These are phyloP conservation scores for Dynastes grantii DNA, from an alignment of 2,888 invertebrate species.

Conservation along the genomic window DNA sequence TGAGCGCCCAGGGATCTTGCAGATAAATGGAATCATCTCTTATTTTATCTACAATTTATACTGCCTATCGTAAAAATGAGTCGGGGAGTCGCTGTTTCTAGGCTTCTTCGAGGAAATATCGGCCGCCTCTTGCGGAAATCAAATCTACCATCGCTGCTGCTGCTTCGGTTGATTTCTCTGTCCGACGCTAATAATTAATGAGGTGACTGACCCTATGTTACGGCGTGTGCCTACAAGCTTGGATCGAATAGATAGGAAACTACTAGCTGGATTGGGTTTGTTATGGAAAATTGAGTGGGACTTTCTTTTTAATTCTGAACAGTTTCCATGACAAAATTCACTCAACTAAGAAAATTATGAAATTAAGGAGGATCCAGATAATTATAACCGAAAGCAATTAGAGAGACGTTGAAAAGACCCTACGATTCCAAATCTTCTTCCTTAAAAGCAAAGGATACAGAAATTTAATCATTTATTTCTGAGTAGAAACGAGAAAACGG, in stretches of 20 bases:
- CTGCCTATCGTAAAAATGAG: constrained; percentile 50
- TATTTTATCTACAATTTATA: constrained; percentile 62
- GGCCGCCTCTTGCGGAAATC: constrained; percentile 3
- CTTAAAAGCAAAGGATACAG: too few species aligned
- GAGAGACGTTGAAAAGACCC: too few species aligned
- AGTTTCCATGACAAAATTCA: too few species aligned
- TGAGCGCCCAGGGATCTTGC: constrained; percentile 62
- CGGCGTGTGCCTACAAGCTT: background rate
- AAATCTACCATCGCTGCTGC: constrained; percentile 15
- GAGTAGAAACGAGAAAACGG: too few species aligned
- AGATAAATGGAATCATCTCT: constrained; percentile 62
- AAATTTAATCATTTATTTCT: too few species aligned
- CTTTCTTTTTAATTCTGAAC: too few species aligned
- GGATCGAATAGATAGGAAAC: background rate
- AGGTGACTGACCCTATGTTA: constrained; percentile 24
- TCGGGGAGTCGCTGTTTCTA: background rate
- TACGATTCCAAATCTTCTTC: too few species aligned
- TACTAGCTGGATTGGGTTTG: too few species aligned
- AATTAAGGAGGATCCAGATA: too few species aligned
- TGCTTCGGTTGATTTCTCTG: background rate
- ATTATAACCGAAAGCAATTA: too few species aligned
- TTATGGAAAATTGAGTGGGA: too few species aligned
- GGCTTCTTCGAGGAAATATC: background rate
- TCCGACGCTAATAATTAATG: constrained; percentile 19
- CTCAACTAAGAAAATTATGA: too few species aligned